These are phyloP conservation scores for Thalpophila matura DNA, from an alignment of 2,888 invertebrate species.

Conservation along the genomic window DNA sequence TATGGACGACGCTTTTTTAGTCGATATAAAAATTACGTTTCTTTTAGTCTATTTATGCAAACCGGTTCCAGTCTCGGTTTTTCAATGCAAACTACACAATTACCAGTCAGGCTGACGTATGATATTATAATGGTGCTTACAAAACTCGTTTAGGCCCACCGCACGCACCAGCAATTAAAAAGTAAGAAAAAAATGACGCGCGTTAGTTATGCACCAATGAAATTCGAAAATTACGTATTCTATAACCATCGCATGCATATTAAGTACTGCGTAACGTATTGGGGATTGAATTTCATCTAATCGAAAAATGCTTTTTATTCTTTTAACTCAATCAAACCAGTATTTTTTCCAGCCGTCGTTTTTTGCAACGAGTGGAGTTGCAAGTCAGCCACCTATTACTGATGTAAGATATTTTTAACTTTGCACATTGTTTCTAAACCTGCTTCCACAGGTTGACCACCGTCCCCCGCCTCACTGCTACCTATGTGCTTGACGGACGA, in stretches of 20 bases:
- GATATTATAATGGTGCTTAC: constrained; percentile 50
- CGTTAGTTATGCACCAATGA: constrained; percentile 59
- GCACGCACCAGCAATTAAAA: constrained; percentile 46
- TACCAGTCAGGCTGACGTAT: constrained; percentile 32
- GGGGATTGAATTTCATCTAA: constrained; percentile 44
- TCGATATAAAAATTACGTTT: constrained; percentile 26
- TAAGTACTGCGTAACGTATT: constrained; percentile 47
- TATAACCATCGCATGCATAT: constrained; percentile 47
- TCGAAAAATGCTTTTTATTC: constrained; percentile 45
- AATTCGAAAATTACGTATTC: constrained; percentile 50
- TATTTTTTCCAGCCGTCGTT: constrained; percentile 33
- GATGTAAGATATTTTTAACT: constrained; percentile 47
- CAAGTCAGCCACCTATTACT: constrained; percentile 41
- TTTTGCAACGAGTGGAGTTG: constrained; percentile 41
- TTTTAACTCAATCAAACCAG: constrained; percentile 34
- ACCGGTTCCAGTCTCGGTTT: constrained; percentile 37
- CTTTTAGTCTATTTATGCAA: constrained; percentile 41
- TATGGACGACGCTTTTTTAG: constrained; percentile 13
- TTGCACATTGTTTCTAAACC: constrained; percentile 46
- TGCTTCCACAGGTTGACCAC: constrained; percentile 22
- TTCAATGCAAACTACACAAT: constrained; percentile 28
- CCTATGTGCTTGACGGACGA: not conserved
- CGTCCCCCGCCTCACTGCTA: constrained; percentile 3
- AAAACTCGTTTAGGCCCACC: constrained; percentile 48
- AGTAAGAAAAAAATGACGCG: constrained; percentile 41